Evolutionary conservation across 2,797 vertebrate genomes (phyloP), one percentile per base, ranked within the genome.

Genomic region (Tenualosa ilisha): DNA sequence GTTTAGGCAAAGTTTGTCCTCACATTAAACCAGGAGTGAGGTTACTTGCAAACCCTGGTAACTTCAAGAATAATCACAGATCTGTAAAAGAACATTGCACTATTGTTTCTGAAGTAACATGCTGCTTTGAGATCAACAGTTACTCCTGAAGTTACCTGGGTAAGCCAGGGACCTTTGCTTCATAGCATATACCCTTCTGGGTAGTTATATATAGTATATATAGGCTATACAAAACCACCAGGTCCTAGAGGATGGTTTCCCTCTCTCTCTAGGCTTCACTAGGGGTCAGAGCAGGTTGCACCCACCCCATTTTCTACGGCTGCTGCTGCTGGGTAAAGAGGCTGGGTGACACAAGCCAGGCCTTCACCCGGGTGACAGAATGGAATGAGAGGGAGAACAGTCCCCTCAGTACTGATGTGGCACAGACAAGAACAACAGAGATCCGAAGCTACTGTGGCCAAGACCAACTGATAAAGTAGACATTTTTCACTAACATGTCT

Each of bases 1-100:
- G 91, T 91, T 94, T 93, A 86, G 90, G 15, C 72, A 79, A 43
- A 9, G 15, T 20, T 20, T 43, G 37, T 40, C 15, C 37, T 79
- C 6, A 20, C 46, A 22, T 20, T 46, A 79, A 79, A 51, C 9
- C 50, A 12, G 50, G 50, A 2, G 46, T 49, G 46, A 49, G 46
- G 46, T 8, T 49, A 49, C 46, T 8, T 49, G 50, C 50, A 9
- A 51, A 37, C 6, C 26, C 50, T 51, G 50, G 50, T 51, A 51
- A 51, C 50, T 12, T 51, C 11, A 51, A 51, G 50, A 51, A 2
- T 12, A 51, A 51, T 51, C 46, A 4, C 7, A 46, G 46, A 46
- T 46, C 46, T 46, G 4, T 46, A 46, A 46, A 46, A 46, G 46
- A 46, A 46, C 46, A 51, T 12, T 51, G 50, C 50, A 51, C 50